Percentiles rank a stretch among this genome's conserved stretches.
Evolutionary conservation across 2,797 vertebrate genomes (phyloP).

Genomic region (Falco novaeseelandiae): DNA sequence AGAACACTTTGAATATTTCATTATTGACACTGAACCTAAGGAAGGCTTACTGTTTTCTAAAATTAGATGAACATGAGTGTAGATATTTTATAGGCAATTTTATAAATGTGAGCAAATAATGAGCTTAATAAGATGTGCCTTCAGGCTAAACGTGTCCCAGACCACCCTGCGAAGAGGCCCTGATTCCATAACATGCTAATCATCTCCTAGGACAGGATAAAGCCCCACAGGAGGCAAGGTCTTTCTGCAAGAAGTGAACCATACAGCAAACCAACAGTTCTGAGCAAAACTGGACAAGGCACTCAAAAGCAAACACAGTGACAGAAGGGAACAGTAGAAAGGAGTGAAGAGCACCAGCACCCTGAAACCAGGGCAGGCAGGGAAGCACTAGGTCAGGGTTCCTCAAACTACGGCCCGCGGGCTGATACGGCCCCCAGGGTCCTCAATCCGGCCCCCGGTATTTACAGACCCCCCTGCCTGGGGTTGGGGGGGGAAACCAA

Average conservation of each 20-base stretch:
- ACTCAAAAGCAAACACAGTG: not conserved
- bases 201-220: not conserved
- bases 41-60: not conserved
- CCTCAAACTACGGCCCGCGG: no score
- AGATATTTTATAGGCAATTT: not conserved
- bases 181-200: not conserved
- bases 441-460: no score
- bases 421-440: no score
- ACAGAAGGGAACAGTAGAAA: not conserved
- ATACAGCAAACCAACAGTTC: not conserved
- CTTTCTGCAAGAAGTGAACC: not conserved
- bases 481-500: no score
- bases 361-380: not conserved
- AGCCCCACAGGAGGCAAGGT: not conserved
- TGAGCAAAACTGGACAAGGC: not conserved
- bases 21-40: not conserved
- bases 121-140: not conserved
- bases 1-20: not conserved
- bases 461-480: no score
- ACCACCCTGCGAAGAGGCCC: not conserved
- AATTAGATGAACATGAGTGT: not conserved
- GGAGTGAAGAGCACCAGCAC: not conserved
- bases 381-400: not conserved
- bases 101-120: not conserved
- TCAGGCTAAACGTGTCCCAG: not conserved